Conservation (phyloP, 37 sponge, comb jelly and placozoan species). For the Diacarnus erythraeanus region DNA sequence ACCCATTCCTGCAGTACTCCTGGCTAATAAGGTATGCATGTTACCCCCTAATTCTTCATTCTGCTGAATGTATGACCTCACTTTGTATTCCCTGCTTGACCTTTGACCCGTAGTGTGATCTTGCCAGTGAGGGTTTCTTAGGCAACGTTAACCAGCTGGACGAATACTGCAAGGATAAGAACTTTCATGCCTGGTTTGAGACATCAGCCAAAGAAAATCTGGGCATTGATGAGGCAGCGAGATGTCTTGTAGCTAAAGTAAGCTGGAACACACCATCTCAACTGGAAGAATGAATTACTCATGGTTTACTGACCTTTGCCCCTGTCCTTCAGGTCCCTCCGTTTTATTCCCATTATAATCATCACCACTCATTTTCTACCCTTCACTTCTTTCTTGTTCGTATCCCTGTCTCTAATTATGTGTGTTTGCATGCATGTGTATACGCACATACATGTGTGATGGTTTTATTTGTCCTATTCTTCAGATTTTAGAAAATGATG, state of each 20-base stretch:
- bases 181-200: conserved; percentile 91
- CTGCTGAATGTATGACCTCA: background rate
- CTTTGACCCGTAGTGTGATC: conserved; percentile 71
- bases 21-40: conserved; percentile 92
- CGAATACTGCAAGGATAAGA: conserved; percentile 90
- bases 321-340: no score
- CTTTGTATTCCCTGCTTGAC: background rate
- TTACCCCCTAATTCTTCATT: background rate
- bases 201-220: conserved; percentile 99
- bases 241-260: conserved; percentile 88
- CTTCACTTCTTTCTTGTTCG: no score
- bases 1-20: conserved; percentile 89
- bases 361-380: no score
- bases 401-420: no score
- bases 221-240: conserved; percentile 95
- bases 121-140: conserved; percentile 88
- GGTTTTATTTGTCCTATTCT: background rate
- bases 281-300: no score
- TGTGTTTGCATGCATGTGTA: no score
- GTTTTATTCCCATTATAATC: no score
- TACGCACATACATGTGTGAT: background rate
- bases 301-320: no score
- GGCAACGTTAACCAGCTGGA: conserved; percentile 85
- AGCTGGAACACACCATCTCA: no score
- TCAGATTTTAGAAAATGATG: conserved; percentile 70